These are phyloP conservation scores for Lagenorhynchus albirostris DNA, from an alignment of 2,113 vertebrate species.

Conservation along the genomic window DNA sequence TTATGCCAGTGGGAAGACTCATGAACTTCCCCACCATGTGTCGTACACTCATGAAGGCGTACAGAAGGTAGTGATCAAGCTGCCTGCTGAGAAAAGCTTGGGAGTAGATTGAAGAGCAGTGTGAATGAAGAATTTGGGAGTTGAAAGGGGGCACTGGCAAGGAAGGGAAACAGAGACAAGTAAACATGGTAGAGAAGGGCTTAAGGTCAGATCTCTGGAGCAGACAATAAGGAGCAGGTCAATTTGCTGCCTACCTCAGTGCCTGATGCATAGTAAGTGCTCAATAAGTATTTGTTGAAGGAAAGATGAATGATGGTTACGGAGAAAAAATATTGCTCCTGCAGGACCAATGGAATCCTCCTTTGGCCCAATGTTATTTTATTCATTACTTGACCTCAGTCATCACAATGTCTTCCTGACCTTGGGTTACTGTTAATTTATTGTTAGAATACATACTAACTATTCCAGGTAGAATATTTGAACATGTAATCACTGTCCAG, in stretches of 20 bases:
- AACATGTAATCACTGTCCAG: background rate
- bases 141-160: background rate
- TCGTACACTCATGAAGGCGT: background rate
- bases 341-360: background rate
- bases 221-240: background rate
- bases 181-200: background rate
- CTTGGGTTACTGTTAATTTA: background rate
- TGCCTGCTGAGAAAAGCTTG: background rate
- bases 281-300: background rate
- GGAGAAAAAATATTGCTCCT: background rate
- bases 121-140: background rate
- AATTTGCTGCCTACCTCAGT: background rate
- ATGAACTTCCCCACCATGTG: background rate
- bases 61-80: background rate
- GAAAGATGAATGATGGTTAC: background rate
- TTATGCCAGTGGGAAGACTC: background rate
- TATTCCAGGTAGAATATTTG: background rate
- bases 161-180: background rate
- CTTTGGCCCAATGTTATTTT: background rate
- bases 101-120: background rate
- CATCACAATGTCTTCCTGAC: background rate
- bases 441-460: background rate
- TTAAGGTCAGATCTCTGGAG: background rate
- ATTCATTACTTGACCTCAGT: background rate
- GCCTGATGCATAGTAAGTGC: background rate